These are phyloP conservation scores for Diplolepis rosae DNA, from an alignment of 2,888 invertebrate species.

Conservation along the genomic window DNA sequence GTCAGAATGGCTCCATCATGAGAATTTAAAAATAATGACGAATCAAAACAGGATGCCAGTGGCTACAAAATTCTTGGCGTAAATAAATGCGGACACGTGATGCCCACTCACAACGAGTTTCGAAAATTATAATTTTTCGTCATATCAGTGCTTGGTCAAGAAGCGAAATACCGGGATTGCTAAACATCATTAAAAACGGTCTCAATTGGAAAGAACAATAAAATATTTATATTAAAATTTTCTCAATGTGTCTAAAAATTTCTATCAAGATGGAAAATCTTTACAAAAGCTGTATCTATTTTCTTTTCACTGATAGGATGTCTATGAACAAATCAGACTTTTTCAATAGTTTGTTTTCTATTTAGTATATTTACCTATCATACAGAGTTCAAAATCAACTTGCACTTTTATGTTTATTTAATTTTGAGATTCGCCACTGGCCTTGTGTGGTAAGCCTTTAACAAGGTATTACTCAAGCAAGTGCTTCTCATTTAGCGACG, in stretches of 20 bases:
- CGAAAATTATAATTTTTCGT: slow-evolving; percentile 8
- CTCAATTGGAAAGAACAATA: not conserved
- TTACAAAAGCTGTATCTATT: not conserved
- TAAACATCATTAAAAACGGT: slow-evolving; percentile 11
- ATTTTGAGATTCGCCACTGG: slow-evolving; percentile 43
- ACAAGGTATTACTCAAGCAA: slow-evolving; percentile 49
- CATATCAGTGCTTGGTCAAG: slow-evolving; percentile 31
- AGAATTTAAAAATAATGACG: no score
- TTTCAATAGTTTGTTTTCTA: no score
- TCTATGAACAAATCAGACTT: no score
- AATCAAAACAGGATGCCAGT: slow-evolving; percentile 1
- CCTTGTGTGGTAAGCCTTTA: slow-evolving; percentile 56
- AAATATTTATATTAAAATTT: slow-evolving; percentile 12
- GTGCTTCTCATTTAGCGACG: slow-evolving; percentile 55
- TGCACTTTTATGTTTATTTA: no score
- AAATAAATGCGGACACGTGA: slow-evolving; percentile 19
- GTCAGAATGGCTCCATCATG: no score
- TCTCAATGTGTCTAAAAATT: not conserved
- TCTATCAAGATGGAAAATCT: not conserved
- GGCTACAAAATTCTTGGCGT: not conserved
- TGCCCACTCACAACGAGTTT: not conserved
- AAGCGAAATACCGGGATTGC: slow-evolving; percentile 41
- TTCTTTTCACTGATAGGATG: no score
- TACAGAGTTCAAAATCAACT: no score
- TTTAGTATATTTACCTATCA: no score